Percentiles rank a stretch among this genome's conserved stretches.
Conservation (phyloP, 2,113 vertebrate species). For the Suricata suricatta region DNA sequence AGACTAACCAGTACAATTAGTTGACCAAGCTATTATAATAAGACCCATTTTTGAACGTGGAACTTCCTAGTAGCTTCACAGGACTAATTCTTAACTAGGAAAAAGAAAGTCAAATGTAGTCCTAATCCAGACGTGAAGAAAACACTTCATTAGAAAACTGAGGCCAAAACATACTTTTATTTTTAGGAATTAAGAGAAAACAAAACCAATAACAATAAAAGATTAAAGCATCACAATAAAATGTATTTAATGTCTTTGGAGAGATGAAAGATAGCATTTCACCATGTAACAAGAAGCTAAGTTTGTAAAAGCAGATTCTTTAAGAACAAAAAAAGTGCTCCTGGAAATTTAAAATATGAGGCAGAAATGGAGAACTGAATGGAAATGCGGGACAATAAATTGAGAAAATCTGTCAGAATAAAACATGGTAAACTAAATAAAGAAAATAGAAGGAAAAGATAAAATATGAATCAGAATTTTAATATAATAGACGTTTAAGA, state of each 20-base stretch:
- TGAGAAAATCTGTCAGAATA: not conserved
- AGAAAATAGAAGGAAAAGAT: not conserved
- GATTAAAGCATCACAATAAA: not conserved
- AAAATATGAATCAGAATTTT: not conserved
- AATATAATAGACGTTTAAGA: not conserved
- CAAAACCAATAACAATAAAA: not conserved
- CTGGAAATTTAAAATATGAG: slow-evolving; percentile 12
- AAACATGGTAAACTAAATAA: not conserved
- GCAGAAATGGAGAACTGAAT: not conserved
- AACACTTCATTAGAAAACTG: not conserved
- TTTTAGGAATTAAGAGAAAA: not conserved
- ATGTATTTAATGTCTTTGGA: not conserved
- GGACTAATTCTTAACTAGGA: not conserved
- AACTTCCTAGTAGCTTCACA: not conserved
- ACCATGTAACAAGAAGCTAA: not conserved
- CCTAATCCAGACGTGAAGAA: not conserved
- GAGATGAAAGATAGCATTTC: not conserved
- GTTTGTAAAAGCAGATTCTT: not conserved
- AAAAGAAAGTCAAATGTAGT: not conserved
- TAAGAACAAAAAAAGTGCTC: not conserved
- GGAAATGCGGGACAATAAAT: not conserved
- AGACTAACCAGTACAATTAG: not conserved
- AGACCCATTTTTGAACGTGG: not conserved
- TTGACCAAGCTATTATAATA: not conserved
- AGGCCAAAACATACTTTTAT: not conserved